These are phyloP conservation scores for Leuciscus idus DNA, from an alignment of 2,113 vertebrate genomes.

Conservation along the genomic window DNA sequence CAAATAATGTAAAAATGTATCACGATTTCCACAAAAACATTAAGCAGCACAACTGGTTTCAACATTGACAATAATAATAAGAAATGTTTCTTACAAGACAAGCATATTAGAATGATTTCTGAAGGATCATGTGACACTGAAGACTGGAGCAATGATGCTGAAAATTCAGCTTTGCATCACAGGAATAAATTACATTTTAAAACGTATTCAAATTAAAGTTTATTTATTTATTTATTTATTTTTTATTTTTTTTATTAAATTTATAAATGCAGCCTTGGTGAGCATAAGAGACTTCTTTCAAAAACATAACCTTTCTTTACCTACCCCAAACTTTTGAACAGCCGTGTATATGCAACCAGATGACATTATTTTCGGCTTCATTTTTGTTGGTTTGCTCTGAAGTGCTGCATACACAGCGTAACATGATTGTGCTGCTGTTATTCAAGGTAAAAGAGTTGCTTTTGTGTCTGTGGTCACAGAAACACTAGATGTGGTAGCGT, in stretches of 20 bases:
- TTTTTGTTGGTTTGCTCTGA: not conserved
- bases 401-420: not conserved
- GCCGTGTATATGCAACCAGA: not conserved
- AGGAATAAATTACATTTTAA: not conserved
- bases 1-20: too few species aligned
- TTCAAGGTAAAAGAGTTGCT: not conserved
- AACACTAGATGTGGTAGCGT: slow-evolving; percentile 18
- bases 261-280: not conserved
- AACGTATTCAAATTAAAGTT: not conserved
- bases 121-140: not conserved
- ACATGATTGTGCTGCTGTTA: not conserved
- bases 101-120: not conserved
- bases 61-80: not conserved
- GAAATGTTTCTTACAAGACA: not conserved
- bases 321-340: not conserved
- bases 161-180: not conserved
- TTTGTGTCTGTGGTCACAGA: slow-evolving; percentile 39
- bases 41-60: not conserved
- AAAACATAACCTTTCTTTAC: not conserved
- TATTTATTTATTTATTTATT: too few species aligned
- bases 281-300: not conserved
- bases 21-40: not conserved
- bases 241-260: too few species aligned
- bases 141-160: not conserved
- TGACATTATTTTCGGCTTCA: not conserved